Evolutionary conservation across 2,113 vertebrate species (phyloP), one percentile per base, ranked within the genome.

Genomic region (Stigmatopora argus): DNA sequence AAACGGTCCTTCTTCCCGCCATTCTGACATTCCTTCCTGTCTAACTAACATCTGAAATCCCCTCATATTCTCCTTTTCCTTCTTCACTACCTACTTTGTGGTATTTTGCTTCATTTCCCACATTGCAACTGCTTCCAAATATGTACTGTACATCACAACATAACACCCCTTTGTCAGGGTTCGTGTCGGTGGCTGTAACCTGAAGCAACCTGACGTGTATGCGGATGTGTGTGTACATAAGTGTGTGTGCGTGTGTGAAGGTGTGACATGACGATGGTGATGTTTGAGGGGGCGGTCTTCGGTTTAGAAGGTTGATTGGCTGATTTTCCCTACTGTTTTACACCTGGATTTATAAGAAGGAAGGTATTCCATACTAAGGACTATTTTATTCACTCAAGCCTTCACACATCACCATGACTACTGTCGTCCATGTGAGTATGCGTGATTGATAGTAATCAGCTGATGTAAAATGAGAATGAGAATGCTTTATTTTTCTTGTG

Each of bases 341-440:
- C 26, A 31, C 59, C 64, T 34, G 21, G 63, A 18, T 17, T 45
- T 82, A 87, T 89, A 89, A 86, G 59, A 88, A 59, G 41, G 57
- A 10, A 58, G 0, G 0, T 0, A 6, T 35, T 49, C 35, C 18
- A 17, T n/a, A 31, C 35, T 18, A 21, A 31, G 31, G 3, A 19
- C 53, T 47, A 61, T 45, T 61, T 69, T 45, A 60, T 64, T 3
- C 13, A 61, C 46, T 15, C 34, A 53, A 65, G 34, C 57, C 18
- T 57, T 17, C n/a, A 57, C 57, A 12, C 19, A 21, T 35, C 49
- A 51, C 55, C 51, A 92, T 92, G 91, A 88, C 90, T 38, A 74
- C 90, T 1, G 88, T 91, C 1, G 89, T 91, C 41, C 89, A 86
- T 52, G 91, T 91, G 69, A 91, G 91, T 90, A 82, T 58, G 45